Evolutionary conservation across 2,113 vertebrate genomes (phyloP), one percentile per base, ranked within the genome.

Genomic region (Hippocampus mohnikei): DNA sequence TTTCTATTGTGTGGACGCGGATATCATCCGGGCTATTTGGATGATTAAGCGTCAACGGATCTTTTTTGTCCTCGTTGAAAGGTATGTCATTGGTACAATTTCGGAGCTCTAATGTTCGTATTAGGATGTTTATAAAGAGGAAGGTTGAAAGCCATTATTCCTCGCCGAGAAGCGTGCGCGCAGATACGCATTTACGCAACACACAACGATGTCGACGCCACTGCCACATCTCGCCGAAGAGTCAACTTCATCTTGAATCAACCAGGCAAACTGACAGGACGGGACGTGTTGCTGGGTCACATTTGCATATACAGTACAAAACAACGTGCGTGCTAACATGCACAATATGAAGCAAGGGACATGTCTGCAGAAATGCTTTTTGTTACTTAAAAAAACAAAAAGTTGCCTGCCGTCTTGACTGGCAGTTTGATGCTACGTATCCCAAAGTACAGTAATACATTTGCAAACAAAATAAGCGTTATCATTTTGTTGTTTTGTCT

Each of bases 401-500:
- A 53, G 50, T 21, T 53, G 20, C 1, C n/a, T 53, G 50, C 50
- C 8, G 21, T 53, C 50, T 53, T 53, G 21, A n/a, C 9, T 53
- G 50, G n/a, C 50, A 52, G 16, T 21, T 52, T 52, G 1, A 52
- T 52, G 21, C 33, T 6, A 6, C 33, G 6, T 37, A 37, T 37
- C 33, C 33, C 33, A 37, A 37, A 37, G 33, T 37, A 37, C 33
- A 5, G 5, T 37, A 37, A 37, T 37, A 59, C 25, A 41, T 42
- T n/a, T 33, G 68, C 40, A 59, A 9, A 6, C 4, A 33, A 71
- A 76, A 78, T 48, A 8, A 53, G 61, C 18, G 46, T 52, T 29
- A 63, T 66, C 55, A 40, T 66, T 50, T 77, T 72, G 20, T 60
- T 65, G 40, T 71, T 79, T 50, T 59, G 18, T 60, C 21, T 74